Percentiles rank a stretch among this genome's conserved stretches.
These are phyloP conservation scores for Euphonia xanthogaster DNA, from an alignment of 2,797 vertebrate species.

Conservation along the genomic window DNA sequence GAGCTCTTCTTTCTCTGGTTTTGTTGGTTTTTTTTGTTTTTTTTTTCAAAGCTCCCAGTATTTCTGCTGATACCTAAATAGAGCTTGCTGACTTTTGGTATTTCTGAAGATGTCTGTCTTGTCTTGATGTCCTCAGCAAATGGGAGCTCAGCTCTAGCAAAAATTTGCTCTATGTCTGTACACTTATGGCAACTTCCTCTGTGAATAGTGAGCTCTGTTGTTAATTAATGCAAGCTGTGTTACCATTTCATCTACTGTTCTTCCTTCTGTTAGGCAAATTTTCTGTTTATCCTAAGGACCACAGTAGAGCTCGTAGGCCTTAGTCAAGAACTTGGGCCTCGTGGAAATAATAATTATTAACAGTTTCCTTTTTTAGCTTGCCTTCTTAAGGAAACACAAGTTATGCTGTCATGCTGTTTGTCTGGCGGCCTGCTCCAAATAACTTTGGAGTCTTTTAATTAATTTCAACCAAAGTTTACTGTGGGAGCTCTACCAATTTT, in stretches of 20 bases:
- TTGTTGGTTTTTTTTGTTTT: neutral
- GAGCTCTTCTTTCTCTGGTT: neutral
- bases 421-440: neutral
- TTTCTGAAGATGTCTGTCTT: slow-evolving; percentile 16
- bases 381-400: neutral
- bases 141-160: neutral
- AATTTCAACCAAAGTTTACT: slow-evolving; percentile 31
- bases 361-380: slow-evolving; percentile 24
- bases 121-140: neutral
- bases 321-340: slow-evolving; percentile 1
- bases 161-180: neutral
- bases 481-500: neutral
- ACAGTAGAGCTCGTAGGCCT: neutral
- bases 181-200: slow-evolving; percentile 12
- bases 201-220: neutral
- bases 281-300: slow-evolving; percentile 33
- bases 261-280: slow-evolving; percentile 35
- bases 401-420: neutral
- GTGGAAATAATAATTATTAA: neutral
- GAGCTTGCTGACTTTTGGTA: neutral
- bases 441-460: slow-evolving; percentile 30
- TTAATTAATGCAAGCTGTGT: slow-evolving; percentile 52
- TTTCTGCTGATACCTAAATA: neutral
- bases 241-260: slow-evolving; percentile 20
- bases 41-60: neutral